Percentiles rank a stretch among this genome's conserved stretches.
phyloP scores from a whole-genome alignment of 2,797 vertebrate species.

The Spatula versicolor region DNA sequence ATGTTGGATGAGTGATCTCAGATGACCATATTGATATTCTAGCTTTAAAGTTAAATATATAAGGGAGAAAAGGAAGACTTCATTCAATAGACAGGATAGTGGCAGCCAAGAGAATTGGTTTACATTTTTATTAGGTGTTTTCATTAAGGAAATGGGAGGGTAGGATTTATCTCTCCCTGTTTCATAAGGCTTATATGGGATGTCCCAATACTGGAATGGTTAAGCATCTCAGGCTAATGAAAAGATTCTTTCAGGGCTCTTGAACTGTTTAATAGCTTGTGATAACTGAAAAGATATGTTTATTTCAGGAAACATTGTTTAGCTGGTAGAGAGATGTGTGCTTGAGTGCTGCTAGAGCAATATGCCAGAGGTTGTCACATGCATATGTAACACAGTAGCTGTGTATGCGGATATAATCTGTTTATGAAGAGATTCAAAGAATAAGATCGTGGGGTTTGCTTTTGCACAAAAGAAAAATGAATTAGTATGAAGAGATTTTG shows the following conservation, averaged over 20 bases:
- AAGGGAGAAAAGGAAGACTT: slow-evolving; percentile 26
- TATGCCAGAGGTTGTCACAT: background rate
- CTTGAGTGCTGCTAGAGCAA: slow-evolving; percentile 9
- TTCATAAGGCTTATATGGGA: slow-evolving; percentile 44
- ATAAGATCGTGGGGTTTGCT: background rate
- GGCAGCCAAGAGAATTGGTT: slow-evolving; percentile 48
- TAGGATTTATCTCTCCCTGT: slow-evolving; percentile 35
- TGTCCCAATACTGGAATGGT: slow-evolving; percentile 40
- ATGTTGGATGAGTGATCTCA: background rate
- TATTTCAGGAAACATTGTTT: slow-evolving; percentile 62
- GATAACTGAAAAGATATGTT: slow-evolving; percentile 45
- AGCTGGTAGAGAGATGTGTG: slow-evolving; percentile 33
- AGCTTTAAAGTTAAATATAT: slow-evolving; percentile 49
- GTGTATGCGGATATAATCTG: slow-evolving; percentile 32
- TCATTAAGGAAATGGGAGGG: slow-evolving; percentile 50
- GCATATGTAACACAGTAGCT: background rate
- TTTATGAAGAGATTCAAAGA: slow-evolving; percentile 26
- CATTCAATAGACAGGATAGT: slow-evolving; percentile 11
- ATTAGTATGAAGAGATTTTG: slow-evolving; percentile 14
- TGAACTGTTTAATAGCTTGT: slow-evolving; percentile 59
- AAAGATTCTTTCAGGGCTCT: slow-evolving; percentile 61
- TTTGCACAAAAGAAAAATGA: background rate
- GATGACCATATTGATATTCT: background rate
- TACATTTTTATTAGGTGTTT: slow-evolving; percentile 62
- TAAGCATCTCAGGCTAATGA: slow-evolving; percentile 65